Evolutionary conservation across 2,797 vertebrate genomes (phyloP).

Genomic region (Acanthurus tractus): DNA sequence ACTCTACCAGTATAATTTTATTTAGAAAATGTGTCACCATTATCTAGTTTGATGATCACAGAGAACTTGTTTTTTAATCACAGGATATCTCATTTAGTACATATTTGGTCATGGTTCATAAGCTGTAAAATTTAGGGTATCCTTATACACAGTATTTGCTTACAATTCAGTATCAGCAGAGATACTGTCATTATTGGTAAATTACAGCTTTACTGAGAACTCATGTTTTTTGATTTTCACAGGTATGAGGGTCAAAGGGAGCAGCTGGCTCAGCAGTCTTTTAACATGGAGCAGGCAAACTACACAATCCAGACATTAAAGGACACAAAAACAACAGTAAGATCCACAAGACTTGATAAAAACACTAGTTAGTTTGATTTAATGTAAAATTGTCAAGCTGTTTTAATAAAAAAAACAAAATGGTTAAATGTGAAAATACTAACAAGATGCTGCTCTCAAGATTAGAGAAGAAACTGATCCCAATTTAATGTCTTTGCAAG

Average conservation of each 20-base stretch:
- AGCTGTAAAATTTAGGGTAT: not conserved
- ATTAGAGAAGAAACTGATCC: no score
- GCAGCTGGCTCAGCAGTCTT: constrained; percentile 96
- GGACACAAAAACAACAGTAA: constrained; percentile 98
- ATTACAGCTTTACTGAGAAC: not conserved
- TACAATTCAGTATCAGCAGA: not conserved
- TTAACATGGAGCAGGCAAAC: constrained; percentile 99
- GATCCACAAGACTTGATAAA: constrained; percentile 12
- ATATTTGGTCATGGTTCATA: not conserved
- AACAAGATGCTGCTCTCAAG: no score
- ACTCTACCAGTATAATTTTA: not conserved
- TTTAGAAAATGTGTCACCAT: not conserved
- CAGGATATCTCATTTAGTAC: not conserved
- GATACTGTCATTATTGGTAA: not conserved
- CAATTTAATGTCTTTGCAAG: no score
- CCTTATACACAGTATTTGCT: not conserved
- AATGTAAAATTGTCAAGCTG: not conserved
- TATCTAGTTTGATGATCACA: not conserved
- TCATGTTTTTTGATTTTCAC: constrained; percentile 30
- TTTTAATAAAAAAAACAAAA: no score
- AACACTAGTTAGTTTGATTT: not conserved
- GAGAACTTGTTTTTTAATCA: not conserved
- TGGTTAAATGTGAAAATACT: no score
- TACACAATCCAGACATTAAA: constrained; percentile 98
- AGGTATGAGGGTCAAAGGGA: constrained; percentile 98